These are phyloP conservation scores for Sternarchorhynchus goeldii DNA, from an alignment of 2,797 vertebrate genomes.

Conservation along the genomic window DNA sequence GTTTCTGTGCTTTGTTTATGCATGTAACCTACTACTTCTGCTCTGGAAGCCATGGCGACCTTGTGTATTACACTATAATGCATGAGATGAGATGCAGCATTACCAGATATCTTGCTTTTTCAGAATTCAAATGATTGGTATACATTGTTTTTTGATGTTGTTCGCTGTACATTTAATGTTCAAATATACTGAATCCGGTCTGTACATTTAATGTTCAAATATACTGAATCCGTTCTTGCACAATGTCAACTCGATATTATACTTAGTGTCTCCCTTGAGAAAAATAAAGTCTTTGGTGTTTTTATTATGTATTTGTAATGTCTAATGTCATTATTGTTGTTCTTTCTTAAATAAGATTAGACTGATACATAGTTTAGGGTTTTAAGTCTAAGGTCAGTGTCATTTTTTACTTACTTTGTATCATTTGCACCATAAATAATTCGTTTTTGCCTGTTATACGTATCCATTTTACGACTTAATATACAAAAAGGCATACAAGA, in stretches of 20 bases:
- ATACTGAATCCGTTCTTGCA: too few species aligned
- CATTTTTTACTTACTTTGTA: neutral
- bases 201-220: neutral
- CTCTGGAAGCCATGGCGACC: neutral
- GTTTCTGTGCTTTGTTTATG: neutral
- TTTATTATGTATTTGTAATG: neutral
- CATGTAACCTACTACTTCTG: neutral
- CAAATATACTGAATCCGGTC: too few species aligned
- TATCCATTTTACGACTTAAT: neutral
- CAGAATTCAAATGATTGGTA: constrained; percentile 13
- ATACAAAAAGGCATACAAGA: neutral
- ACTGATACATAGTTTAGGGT: too few species aligned
- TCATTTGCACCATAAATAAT: neutral
- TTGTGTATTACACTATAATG: constrained; percentile 29
- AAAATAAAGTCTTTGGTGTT: neutral
- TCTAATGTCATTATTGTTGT: neutral
- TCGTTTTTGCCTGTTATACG: neutral
- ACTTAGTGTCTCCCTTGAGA: neutral
- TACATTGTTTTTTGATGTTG: neutral
- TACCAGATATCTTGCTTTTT: constrained; percentile 50
- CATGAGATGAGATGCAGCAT: constrained; percentile 48
- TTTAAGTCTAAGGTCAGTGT: neutral
- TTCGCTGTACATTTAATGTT: neutral
- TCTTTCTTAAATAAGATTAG: neutral
- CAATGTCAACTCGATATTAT: too few species aligned